Base-by-base conservation (phyloP, 2,797 vertebrate species). In the Tinamus major region DNA sequence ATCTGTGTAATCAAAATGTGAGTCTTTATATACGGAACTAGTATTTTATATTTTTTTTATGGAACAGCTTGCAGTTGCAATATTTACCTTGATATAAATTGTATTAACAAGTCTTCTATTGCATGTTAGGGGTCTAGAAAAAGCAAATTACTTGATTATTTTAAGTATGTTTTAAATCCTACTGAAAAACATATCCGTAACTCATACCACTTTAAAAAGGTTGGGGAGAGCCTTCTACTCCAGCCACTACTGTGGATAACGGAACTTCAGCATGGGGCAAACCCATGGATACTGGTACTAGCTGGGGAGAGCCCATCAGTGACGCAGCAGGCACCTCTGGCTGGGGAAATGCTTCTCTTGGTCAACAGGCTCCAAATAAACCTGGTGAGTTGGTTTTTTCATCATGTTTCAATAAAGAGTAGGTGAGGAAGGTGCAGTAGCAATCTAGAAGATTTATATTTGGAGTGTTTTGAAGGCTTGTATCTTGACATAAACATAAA, bases 181-280 rank as follows among this genome's bases (percentile, higher is more conserved):
- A 31, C 83, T 84, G 42, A 12, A 26, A 51, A 90, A 79, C 9
- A 9, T 91, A 83, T 87, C 92, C 91, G 20, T 96, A 90, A 92
- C 77, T 82, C 62, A 4, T 94, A 33, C 75, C 79, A 86, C 95
- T 96, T 93, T 96, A 75, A 97, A 75, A 97, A 99, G 99, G 99
- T 92, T 99, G 99, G 99, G 97, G 98, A 42, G 99, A 99, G 89
- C 97, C 98, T 49, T 35, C 98, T 58, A 88, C 97, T 95, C 98
- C 98, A 67, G 98, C 98, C 75, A 98, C 98, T 29, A 97, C 98
- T 12, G 98, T 99, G 92, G 99, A 99, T 97, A 99, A 99, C 26
- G 99, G 99, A 79, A 99, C 99, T 2, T 98, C 99, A 31, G 98
- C 99, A 23, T 99, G 99, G 99, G 99, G 99, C 31, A 99, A 99